Conservation (phyloP, 1,140 invertebrate species). For the Eurytemora carolleeae region DNA sequence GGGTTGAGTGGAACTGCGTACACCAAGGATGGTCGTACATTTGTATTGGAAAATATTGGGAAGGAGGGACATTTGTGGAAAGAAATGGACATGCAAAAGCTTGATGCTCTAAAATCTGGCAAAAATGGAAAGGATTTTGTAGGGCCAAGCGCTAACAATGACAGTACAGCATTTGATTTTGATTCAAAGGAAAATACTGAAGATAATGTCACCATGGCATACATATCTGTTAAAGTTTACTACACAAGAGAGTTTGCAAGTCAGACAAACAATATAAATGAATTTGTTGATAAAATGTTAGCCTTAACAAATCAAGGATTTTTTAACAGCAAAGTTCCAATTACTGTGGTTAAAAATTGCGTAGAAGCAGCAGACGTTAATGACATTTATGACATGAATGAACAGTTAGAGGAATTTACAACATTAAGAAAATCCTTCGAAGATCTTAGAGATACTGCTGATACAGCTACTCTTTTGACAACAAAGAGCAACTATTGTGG, state of each 20-base stretch:
- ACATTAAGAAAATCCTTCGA: neutral
- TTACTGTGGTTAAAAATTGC: neutral
- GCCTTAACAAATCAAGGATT: neutral
- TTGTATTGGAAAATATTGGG: neutral
- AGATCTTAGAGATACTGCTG: neutral
- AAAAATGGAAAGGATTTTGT: too few relatives aligned
- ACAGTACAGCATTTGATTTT: neutral
- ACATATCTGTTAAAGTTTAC: neutral
- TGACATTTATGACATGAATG: neutral
- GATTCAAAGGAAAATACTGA: neutral
- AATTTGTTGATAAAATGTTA: neutral
- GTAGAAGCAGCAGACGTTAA: too few relatives aligned
- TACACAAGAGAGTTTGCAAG: neutral
- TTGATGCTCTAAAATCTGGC: too few relatives aligned
- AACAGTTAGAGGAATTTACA: neutral
- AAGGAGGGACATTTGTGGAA: neutral
- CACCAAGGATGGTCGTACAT: neutral
- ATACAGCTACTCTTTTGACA: neutral
- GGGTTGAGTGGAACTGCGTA: neutral
- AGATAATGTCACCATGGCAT: neutral
- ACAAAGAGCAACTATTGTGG: neutral
- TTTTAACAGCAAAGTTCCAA: neutral
- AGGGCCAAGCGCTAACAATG: neutral
- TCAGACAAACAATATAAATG: neutral
- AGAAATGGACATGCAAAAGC: neutral